Evolutionary conservation across 2,888 invertebrate genomes (phyloP), one percentile per base, ranked within the genome.

Genomic region (Ennomos erosarius): DNA sequence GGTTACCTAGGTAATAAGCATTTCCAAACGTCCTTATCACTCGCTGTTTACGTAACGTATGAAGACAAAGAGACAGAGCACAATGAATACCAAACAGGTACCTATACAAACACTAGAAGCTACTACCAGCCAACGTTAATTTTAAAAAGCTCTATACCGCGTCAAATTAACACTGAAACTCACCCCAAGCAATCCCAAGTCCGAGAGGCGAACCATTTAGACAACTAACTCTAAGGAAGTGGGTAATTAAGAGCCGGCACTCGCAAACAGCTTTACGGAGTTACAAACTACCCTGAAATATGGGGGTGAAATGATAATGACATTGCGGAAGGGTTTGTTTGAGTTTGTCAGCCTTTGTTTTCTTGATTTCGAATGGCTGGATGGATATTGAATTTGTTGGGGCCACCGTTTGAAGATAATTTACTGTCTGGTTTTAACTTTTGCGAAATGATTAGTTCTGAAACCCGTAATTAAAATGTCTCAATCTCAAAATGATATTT

Each of bases 221-320:
- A 49, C 44, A 58, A 49, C 52, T 51, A 44, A 59, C 47, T 59
- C 65, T 60, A 53, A 69, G 71, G 70, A 74, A 72, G 65, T 44
- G 46, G 50, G 62, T 71, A 69, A 74, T 72, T 74, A 74, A 68
- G 70, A 60, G 65, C 57, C 62, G 68, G 60, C 68, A 59, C 62
- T 67, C 65, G 64, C 59, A 55, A 60, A 55, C 51, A 50, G 46
- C 55, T 59, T 55, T 43, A 42, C 45, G 45, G 34, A 39, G 50
- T 35, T 44, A 42, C 49, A 53, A 52, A 9, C 52, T 55, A 54
- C 56, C 44, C 51, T 60, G 59, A 68, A 62, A 67, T 67, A 67
- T 60, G 60, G 61, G 68, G 70, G 68, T 56, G 64, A 62, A 64
- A 73, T 72, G 73, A 69, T 75, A 77, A 77, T 75, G 75, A 76